Evolutionary conservation across 2,797 vertebrate species (phyloP).

Genomic region (Hoplostethus atlanticus): DNA sequence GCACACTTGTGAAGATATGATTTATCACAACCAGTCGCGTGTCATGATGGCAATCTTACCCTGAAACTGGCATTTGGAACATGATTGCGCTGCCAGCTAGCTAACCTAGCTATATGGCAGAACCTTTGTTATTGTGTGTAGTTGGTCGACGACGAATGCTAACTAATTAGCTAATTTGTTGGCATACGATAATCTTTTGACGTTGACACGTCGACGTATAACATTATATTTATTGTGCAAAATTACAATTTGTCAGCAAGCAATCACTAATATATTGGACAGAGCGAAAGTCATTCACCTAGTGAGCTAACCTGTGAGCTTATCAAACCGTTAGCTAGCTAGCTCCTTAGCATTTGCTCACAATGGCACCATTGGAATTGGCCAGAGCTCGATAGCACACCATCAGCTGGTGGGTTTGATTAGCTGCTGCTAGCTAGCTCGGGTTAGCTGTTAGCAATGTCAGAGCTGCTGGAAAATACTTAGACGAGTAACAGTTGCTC

Average conservation of each 20-base stretch:
- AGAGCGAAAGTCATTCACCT: not conserved
- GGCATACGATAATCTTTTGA: constrained; percentile 22
- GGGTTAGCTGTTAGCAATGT: constrained; percentile 55
- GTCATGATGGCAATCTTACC: constrained; percentile 11
- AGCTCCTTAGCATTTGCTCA: constrained; percentile 50
- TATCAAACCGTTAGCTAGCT: constrained; percentile 41
- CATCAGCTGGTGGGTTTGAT: constrained; percentile 65
- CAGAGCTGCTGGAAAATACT: constrained; percentile 22
- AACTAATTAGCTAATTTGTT: constrained; percentile 47
- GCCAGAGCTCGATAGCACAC: constrained; percentile 55
- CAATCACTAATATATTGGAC: not conserved
- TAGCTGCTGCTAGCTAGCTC: constrained; percentile 62
- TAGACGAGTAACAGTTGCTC: constrained; percentile 15
- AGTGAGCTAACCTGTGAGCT: constrained; percentile 12
- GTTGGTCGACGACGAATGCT: constrained; percentile 59
- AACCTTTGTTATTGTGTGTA: constrained; percentile 79
- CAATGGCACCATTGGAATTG: constrained; percentile 59
- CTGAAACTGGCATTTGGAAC: constrained; percentile 34
- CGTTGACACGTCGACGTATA: constrained; percentile 1
- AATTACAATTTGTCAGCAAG: not conserved
- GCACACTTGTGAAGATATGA: too few species aligned
- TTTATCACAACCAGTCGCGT: not conserved
- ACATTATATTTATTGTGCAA: not conserved
- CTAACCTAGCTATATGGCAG: constrained; percentile 52
- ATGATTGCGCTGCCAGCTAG: constrained; percentile 54